Evolutionary conservation across 1,140 invertebrate species (phyloP).

Genomic region (Whitmania pigra): DNA sequence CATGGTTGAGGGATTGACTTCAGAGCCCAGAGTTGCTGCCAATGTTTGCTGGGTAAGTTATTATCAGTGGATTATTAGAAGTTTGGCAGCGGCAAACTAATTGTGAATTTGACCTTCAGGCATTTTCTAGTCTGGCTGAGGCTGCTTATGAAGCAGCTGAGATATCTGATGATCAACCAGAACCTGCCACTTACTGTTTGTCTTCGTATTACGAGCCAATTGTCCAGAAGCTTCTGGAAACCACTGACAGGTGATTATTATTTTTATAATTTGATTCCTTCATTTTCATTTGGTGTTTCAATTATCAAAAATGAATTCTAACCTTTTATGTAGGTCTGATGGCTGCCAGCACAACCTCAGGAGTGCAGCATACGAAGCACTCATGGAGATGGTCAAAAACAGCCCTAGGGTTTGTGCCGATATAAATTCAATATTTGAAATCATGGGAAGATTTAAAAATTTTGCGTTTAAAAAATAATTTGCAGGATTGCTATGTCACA

Average conservation of each 20-base stretch:
- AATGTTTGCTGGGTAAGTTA: slow-evolving; percentile 85
- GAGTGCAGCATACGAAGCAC: slow-evolving; percentile 90
- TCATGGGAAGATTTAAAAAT: neutral
- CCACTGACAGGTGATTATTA: slow-evolving; percentile 64
- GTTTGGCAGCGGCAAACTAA: neutral
- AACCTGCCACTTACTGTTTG: slow-evolving; percentile 83
- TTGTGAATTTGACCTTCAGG: slow-evolving; percentile 42
- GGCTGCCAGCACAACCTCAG: slow-evolving; percentile 67
- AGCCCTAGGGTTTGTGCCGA: slow-evolving; percentile 58
- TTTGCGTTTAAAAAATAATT: neutral
- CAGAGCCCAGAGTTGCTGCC: slow-evolving; percentile 86
- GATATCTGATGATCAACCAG: slow-evolving; percentile 49
- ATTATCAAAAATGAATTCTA: neutral
- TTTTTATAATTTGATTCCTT: neutral
- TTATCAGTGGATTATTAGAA: neutral
- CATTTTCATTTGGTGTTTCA: neutral
- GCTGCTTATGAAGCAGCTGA: slow-evolving; percentile 76
- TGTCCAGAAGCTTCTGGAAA: slow-evolving; percentile 74
- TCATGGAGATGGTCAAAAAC: slow-evolving; percentile 99
- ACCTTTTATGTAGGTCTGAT: slow-evolving; percentile 41
- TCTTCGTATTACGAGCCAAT: slow-evolving; percentile 87
- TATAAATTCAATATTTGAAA: neutral
- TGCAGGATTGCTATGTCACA: slow-evolving; percentile 80
- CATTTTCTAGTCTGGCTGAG: slow-evolving; percentile 90
- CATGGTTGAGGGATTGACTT: slow-evolving; percentile 67